Conservation (phyloP, 2,113 vertebrate species). For the Tragelaphus imberbis region DNA sequence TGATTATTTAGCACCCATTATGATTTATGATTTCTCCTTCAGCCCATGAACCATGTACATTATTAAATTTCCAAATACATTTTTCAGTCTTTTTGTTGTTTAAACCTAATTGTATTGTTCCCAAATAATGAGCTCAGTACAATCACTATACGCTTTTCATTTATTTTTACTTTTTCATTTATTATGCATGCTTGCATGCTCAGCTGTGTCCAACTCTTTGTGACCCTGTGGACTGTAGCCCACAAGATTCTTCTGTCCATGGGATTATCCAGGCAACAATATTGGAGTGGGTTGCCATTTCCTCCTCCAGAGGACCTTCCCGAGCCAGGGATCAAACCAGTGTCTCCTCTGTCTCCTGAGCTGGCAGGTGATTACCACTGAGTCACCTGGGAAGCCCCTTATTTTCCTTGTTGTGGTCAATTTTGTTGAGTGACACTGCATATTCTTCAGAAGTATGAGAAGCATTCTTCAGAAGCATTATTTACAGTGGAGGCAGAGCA, state of each 20-base stretch:
- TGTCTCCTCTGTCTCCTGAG: background rate
- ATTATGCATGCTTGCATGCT: background rate
- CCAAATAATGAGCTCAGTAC: background rate
- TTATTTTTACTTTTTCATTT: background rate
- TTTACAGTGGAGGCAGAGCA: background rate
- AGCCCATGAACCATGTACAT: background rate
- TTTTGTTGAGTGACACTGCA: background rate
- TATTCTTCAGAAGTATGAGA: background rate
- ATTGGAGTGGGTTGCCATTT: background rate
- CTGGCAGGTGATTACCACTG: background rate
- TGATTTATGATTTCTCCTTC: background rate
- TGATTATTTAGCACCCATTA: background rate
- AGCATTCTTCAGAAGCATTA: background rate
- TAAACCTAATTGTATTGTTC: background rate
- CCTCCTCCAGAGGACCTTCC: background rate
- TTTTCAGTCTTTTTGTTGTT: background rate
- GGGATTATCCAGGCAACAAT: fast-evolving
- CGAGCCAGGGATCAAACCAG: background rate
- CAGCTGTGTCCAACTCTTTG: background rate
- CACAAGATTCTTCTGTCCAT: background rate
- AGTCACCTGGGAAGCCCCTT: background rate
- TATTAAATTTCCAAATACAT: background rate
- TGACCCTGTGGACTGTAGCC: background rate
- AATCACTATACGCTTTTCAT: background rate
- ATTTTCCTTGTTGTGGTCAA: background rate